Conservation (phyloP, 2,888 invertebrate genomes). For the Pheosia tremula region DNA sequence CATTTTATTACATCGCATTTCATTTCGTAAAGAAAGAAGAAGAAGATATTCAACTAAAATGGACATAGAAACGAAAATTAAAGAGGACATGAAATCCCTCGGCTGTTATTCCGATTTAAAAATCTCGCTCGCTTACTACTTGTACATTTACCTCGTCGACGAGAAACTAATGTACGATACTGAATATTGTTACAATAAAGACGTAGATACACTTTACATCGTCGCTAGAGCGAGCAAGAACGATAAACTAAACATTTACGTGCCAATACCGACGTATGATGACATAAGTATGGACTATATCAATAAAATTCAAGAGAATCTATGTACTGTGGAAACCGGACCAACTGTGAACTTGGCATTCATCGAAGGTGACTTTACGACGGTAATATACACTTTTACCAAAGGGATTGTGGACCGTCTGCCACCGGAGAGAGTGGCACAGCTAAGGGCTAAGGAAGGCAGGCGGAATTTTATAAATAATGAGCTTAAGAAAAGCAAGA, state of each 20-base stretch:
- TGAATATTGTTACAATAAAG: slow-evolving; percentile 75
- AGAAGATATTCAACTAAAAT: slow-evolving; percentile 35
- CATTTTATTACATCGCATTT: too few species aligned
- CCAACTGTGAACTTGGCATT: slow-evolving; percentile 72
- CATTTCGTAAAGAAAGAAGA: too few species aligned
- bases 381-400: slow-evolving; percentile 75
- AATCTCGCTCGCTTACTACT: slow-evolving; percentile 68
- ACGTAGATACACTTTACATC: slow-evolving; percentile 72
- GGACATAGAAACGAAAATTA: slow-evolving; percentile 75
- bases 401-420: slow-evolving; percentile 63
- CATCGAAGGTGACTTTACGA: slow-evolving; percentile 73
- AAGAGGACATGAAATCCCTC: slow-evolving; percentile 72
- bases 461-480: slow-evolving; percentile 67
- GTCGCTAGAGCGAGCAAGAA: slow-evolving; percentile 69
- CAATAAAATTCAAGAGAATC: slow-evolving; percentile 69
- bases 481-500: slow-evolving; percentile 65
- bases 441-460: slow-evolving; percentile 59
- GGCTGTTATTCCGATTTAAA: slow-evolving; percentile 71
- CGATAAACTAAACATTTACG: slow-evolving; percentile 73
- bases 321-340: slow-evolving; percentile 75
- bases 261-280: slow-evolving; percentile 66
- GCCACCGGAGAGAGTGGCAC: slow-evolving; percentile 50
- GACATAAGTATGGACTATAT: slow-evolving; percentile 65
- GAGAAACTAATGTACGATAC: slow-evolving; percentile 79
- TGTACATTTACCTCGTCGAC: slow-evolving; percentile 75